These are phyloP conservation scores for Tetramorium parvispinum DNA, from an alignment of 1,140 invertebrate genomes.

Conservation along the genomic window DNA sequence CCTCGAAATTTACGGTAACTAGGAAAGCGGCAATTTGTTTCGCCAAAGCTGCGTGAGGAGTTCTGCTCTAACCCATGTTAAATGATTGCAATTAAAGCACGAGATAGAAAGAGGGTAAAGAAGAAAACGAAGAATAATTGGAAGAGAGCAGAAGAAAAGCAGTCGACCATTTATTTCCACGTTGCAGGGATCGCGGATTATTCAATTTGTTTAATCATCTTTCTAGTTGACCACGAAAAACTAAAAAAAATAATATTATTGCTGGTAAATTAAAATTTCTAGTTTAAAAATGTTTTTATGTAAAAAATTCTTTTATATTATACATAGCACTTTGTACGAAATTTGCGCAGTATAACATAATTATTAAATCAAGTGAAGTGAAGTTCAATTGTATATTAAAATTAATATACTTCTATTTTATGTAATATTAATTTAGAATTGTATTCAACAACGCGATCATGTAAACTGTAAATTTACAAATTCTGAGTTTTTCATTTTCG, in stretches of 20 bases:
- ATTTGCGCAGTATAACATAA: not conserved
- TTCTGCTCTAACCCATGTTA: slow-evolving; percentile 48
- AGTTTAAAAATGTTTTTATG: not conserved
- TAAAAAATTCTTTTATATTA: not conserved
- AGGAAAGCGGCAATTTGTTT: slow-evolving; percentile 40
- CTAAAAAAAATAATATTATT: not conserved
- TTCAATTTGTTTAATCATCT: slow-evolving; percentile 51
- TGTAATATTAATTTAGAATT: not conserved
- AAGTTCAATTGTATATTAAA: not conserved
- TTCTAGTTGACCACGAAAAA: not conserved
- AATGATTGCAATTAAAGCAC: slow-evolving; percentile 66
- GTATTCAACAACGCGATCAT: not conserved
- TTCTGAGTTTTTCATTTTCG: not conserved
- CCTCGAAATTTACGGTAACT: slow-evolving; percentile 22
- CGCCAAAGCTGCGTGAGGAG: slow-evolving; percentile 3
- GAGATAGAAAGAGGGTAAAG: slow-evolving; percentile 56
- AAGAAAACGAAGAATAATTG: slow-evolving; percentile 56
- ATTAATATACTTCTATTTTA: not conserved
- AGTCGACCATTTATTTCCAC: slow-evolving; percentile 15
- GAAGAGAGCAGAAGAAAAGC: slow-evolving; percentile 5
- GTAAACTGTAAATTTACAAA: not conserved
- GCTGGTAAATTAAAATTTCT: not conserved
- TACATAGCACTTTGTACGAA: not conserved
- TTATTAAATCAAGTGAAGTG: too few species aligned
- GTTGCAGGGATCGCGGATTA: not conserved